Evolutionary conservation across 1,140 invertebrate genomes (phyloP).

Genomic region (Tetramorium parvispinum): DNA sequence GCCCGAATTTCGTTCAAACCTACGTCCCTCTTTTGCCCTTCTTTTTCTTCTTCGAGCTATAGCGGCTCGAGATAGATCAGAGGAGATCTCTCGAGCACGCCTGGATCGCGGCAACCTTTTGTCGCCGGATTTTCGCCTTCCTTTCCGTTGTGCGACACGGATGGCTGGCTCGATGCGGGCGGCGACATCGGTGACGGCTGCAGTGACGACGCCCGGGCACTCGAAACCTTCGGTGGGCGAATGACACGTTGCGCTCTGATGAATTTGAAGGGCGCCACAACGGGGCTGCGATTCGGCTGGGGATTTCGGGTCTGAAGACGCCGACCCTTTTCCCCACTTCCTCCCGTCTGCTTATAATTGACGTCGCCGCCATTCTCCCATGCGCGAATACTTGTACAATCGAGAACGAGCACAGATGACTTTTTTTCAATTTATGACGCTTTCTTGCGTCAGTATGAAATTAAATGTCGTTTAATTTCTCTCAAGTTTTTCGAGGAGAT

Average conservation of each 20-base stretch:
- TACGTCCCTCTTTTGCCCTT: slow-evolving; percentile 3
- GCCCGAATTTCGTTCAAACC: slow-evolving; percentile 78
- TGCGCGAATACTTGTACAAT: slow-evolving; percentile 2
- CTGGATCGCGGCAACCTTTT: slow-evolving; percentile 67
- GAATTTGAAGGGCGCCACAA: slow-evolving; percentile 64
- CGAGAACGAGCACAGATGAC: background rate
- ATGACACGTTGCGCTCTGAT: slow-evolving; percentile 31
- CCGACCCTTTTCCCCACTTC: background rate
- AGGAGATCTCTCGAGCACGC: slow-evolving; percentile 66
- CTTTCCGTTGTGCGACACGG: slow-evolving; percentile 43
- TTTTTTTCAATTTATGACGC: background rate
- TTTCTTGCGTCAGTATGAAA: background rate
- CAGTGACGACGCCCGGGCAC: slow-evolving; percentile 51
- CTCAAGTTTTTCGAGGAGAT: background rate
- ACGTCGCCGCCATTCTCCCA: slow-evolving; percentile 27
- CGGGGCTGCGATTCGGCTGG: slow-evolving; percentile 58
- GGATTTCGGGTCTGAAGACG: slow-evolving; percentile 42
- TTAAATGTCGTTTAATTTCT: background rate
- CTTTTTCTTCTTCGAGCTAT: background rate
- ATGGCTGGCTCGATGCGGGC: slow-evolving; percentile 63
- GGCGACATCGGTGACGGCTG: slow-evolving; percentile 27
- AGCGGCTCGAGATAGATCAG: slow-evolving; percentile 33
- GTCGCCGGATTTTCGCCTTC: slow-evolving; percentile 70
- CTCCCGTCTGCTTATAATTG: slow-evolving; percentile 8
- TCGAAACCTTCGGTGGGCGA: slow-evolving; percentile 23